Base-by-base conservation (phyloP, 2,888 invertebrate genomes). In the Pristionchus arcanus region DNA sequence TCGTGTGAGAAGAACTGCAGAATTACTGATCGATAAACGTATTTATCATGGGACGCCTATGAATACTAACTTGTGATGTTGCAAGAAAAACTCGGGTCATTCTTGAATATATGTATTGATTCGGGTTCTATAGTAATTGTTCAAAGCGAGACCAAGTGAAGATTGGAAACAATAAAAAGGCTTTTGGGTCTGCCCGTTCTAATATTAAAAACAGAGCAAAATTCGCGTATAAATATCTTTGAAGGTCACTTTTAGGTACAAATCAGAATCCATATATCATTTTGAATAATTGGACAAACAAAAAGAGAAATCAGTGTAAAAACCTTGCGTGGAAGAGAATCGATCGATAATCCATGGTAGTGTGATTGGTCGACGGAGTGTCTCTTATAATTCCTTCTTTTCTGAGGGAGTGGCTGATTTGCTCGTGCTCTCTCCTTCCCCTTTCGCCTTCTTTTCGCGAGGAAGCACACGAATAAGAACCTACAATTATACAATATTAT, bases 381-480 rank as follows among this genome's bases (percentile, higher is more conserved):
- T n/a, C 15, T 11, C 28, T 88, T 34, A 88, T 55, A 88, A 49
- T 19, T 88, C 88, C 88, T 88, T 88, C 68, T 55, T 34, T 25
- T 88, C 88, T 28, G 42, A 13, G 49, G 68, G 49, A 49, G 68
- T 87, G 25, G 31, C 21, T 2, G 63, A 34, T 21, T 34, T 34
- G 74, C 37, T 34, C 15, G 34, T 42, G 19, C n/a, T 71, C 53
- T 53, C 71, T 90, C 66, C 59, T n/a, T 89, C 89, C 37, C 37
- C 59, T 68, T 84, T 83, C n/a, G 15, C 59, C 74, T 85, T 83
- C 71, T 84, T 89, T 86, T 94, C 92, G n/a, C 92, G 90, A n/a
- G 94, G 94, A 53, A 94, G 90, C 25, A 91, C 91, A 28, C 92
- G 92, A 37, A 91, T 90, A 13, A 94, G 92, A 34, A 93, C 87